Conservation (phyloP, 2,113 vertebrate genomes). For the Lasiurus borealis region DNA sequence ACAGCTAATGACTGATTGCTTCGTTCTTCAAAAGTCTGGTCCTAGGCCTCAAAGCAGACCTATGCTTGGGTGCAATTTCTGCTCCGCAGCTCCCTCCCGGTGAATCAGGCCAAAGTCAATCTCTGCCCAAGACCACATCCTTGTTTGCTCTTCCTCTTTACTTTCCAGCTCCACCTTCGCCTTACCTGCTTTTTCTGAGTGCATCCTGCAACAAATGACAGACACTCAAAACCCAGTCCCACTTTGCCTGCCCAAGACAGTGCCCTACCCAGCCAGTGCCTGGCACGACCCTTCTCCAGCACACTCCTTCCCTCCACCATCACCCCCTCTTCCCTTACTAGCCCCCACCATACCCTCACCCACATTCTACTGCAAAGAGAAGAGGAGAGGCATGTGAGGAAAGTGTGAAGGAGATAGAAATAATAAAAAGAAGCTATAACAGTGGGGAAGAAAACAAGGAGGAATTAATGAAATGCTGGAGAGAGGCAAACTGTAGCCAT, state of each 20-base stretch:
- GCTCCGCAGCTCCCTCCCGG: neutral
- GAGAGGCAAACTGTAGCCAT: neutral
- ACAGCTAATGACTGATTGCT: neutral
- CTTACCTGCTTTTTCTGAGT: neutral
- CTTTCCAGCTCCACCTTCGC: neutral
- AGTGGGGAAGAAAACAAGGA: neutral
- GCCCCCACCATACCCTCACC: neutral
- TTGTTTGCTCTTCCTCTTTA: neutral
- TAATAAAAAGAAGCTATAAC: neutral
- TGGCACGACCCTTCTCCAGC: fast-evolving
- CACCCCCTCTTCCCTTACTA: neutral
- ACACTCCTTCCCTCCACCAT: neutral
- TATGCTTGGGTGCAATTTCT: neutral
- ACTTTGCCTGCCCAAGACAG: neutral
- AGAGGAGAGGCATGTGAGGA: neutral
- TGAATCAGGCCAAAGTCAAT: neutral
- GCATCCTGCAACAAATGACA: neutral
- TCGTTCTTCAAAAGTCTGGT: neutral
- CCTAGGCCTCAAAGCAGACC: neutral
- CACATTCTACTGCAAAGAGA: neutral
- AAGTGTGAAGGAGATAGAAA: neutral
- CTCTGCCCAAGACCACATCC: neutral
- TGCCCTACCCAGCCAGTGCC: neutral
- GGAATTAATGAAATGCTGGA: neutral
- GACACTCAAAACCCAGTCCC: neutral